Evolutionary conservation across 2,797 vertebrate species (phyloP).

Genomic region (Ataeniobius toweri): DNA sequence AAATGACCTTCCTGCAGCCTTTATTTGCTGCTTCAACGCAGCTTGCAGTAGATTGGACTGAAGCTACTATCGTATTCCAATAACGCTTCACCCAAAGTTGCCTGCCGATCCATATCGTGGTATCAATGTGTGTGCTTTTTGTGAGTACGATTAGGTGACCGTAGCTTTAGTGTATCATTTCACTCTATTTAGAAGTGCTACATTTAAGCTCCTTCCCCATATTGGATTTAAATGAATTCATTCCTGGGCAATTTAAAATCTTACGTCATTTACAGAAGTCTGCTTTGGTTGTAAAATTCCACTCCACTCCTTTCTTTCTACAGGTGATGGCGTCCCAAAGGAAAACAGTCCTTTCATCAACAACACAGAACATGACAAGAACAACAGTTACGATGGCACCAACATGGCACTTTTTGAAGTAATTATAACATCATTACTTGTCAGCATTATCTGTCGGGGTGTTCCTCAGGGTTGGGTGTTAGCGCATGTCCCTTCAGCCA

Average conservation of each 20-base stretch:
- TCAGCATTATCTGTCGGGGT: neutral
- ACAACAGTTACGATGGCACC: constrained; percentile 88
- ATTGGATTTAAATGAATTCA: neutral
- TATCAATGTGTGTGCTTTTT: no score
- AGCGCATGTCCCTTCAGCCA: neutral
- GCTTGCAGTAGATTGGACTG: no score
- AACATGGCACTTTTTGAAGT: constrained; percentile 98
- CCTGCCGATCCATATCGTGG: no score
- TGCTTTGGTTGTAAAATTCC: neutral
- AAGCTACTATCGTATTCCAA: no score
- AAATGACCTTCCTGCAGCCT: no score
- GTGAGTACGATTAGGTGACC: neutral
- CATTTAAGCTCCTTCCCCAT: neutral
- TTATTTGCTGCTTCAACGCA: no score
- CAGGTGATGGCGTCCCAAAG: constrained; percentile 88
- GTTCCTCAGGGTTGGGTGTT: neutral
- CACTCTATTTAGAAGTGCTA: neutral
- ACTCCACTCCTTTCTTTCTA: neutral
- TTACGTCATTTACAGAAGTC: neutral
- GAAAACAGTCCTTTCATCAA: constrained; percentile 92
- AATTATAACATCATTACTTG: constrained; percentile 12
- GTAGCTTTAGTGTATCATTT: neutral
- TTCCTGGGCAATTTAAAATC: neutral
- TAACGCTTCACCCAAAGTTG: no score
- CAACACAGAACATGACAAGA: constrained; percentile 82